phyloP scores from a whole-genome alignment of 2,797 vertebrate genomes.

The Lemur catta region DNA sequence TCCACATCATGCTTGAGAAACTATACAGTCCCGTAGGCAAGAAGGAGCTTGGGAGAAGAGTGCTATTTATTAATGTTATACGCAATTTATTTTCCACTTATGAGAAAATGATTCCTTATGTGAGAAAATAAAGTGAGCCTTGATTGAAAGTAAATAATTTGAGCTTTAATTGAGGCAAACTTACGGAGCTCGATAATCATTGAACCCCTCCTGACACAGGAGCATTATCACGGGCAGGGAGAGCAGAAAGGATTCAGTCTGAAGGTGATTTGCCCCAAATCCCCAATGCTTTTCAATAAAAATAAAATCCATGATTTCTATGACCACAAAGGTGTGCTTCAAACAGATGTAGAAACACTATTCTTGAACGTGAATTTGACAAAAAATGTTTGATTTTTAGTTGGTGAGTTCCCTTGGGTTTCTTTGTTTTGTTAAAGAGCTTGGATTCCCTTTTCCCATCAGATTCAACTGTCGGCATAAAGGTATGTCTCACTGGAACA shows the following conservation, averaged over 20 bases:
- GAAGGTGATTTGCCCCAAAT: background rate
- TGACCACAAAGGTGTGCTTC: background rate
- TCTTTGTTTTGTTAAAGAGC: background rate
- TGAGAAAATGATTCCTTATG: conserved; percentile 41
- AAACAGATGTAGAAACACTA: background rate
- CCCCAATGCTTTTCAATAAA: background rate
- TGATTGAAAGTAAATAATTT: conserved; percentile 60
- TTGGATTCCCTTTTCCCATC: background rate
- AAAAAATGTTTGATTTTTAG: background rate
- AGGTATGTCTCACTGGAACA: background rate
- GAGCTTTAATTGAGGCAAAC: conserved; percentile 11
- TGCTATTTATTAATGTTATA: conserved; percentile 40
- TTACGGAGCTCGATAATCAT: background rate
- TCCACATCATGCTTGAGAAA: background rate
- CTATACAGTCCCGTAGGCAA: conserved; percentile 11
- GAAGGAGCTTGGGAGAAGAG: background rate
- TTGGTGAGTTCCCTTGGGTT: background rate
- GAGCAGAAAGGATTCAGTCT: background rate
- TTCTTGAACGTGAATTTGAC: background rate
- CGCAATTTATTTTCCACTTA: conserved; percentile 50
- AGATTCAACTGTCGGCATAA: background rate
- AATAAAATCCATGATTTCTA: background rate
- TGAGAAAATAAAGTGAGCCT: conserved; percentile 38
- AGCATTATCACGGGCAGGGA: background rate
- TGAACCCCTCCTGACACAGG: fast-evolving